Percentiles rank a stretch among this genome's conserved stretches.
These are phyloP conservation scores for Eublepharis macularius DNA, from an alignment of 2,113 vertebrate genomes.

Conservation along the genomic window DNA sequence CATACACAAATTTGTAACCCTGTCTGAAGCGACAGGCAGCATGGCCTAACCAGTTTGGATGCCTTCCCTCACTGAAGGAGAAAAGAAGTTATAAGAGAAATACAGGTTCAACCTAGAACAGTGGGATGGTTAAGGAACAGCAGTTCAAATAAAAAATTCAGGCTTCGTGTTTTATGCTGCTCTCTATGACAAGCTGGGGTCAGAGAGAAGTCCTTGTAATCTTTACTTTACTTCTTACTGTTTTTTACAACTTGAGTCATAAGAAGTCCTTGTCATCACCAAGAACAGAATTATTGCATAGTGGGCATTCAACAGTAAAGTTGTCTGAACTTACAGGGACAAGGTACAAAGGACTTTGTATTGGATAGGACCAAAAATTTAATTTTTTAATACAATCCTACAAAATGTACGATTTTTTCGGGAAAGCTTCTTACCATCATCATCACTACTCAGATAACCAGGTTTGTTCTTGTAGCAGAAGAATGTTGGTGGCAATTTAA, in stretches of 20 bases:
- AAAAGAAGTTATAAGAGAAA: neutral
- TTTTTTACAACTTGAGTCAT: no score
- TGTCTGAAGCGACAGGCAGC: no score
- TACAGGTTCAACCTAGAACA: neutral
- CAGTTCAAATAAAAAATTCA: neutral
- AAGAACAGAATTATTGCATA: neutral
- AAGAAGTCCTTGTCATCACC: neutral
- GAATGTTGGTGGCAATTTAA: slow-evolving; percentile 90
- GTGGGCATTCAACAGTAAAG: neutral
- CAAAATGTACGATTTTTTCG: neutral
- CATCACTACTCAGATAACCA: slow-evolving; percentile 87
- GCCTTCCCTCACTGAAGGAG: neutral
- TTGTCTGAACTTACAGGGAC: neutral
- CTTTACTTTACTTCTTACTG: no score
- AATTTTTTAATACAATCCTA: neutral
- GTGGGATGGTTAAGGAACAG: neutral
- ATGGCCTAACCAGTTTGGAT: neutral
- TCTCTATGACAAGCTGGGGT: neutral
- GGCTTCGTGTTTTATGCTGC: neutral
- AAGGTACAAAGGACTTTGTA: neutral
- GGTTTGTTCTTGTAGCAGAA: slow-evolving; percentile 94
- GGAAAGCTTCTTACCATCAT: slow-evolving; percentile 83
- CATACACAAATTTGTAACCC: no score
- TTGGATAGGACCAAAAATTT: neutral
- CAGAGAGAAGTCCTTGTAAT: neutral